phyloP scores from a whole-genome alignment of 2,888 invertebrate species.

The Mechanitis mazaeus region DNA sequence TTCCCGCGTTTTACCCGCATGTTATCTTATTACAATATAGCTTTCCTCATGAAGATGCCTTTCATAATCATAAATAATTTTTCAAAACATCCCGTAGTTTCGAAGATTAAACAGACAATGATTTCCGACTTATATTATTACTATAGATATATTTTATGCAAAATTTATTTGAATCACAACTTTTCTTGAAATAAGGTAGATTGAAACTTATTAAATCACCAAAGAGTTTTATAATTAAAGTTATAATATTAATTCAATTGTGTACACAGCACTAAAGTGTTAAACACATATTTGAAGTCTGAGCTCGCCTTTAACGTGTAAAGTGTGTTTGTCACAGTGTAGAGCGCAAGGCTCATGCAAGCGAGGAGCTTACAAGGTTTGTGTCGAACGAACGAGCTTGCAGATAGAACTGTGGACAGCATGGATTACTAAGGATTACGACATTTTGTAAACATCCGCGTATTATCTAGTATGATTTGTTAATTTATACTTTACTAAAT shows the following conservation, averaged over 20 bases:
- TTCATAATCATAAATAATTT: too few relatives aligned
- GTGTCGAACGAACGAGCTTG: slow-evolving; percentile 35
- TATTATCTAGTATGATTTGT: slow-evolving; percentile 17
- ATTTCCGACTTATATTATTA: too few relatives aligned
- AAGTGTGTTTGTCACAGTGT: slow-evolving; percentile 10
- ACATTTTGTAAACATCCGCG: background rate
- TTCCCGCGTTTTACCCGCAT: too few relatives aligned
- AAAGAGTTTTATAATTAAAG: too few relatives aligned
- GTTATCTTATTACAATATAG: too few relatives aligned
- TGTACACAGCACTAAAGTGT: slow-evolving; percentile 12
- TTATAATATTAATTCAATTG: slow-evolving; percentile 16
- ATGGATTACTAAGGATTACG: slow-evolving; percentile 26
- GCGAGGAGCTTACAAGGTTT: slow-evolving; percentile 45
- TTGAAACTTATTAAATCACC: too few relatives aligned
- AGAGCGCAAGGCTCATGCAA: slow-evolving; percentile 18
- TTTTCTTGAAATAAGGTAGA: too few relatives aligned
- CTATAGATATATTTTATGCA: too few relatives aligned
- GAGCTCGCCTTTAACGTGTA: background rate
- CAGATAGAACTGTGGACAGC: slow-evolving; percentile 19
- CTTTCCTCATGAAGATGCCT: too few relatives aligned
- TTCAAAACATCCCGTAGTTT: too few relatives aligned
- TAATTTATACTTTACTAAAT: slow-evolving; percentile 10
- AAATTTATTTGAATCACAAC: too few relatives aligned
- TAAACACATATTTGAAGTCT: background rate
- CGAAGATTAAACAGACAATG: too few relatives aligned